Percentiles rank a stretch among this genome's conserved stretches.
Conservation (phyloP, 2,113 vertebrate genomes). For the Arizona elegans region DNA sequence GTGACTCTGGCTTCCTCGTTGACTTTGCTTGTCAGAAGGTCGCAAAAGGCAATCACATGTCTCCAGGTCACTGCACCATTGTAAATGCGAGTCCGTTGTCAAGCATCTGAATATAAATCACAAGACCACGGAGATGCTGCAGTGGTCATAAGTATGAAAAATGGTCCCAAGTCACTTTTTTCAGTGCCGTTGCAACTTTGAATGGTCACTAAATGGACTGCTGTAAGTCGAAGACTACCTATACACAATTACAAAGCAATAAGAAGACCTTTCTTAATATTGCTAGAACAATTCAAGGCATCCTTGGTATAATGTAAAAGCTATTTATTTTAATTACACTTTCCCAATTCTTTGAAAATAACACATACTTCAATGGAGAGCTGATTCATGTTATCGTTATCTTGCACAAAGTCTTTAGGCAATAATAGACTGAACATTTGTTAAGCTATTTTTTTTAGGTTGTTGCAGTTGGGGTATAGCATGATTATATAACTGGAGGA, state of each 20-base stretch:
- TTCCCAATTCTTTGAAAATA: background rate
- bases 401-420: background rate
- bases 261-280: background rate
- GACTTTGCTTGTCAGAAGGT: too few relatives aligned
- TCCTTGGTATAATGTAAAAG: background rate
- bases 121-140: too few relatives aligned
- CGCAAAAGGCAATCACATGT: too few relatives aligned
- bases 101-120: too few relatives aligned
- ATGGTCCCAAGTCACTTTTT: too few relatives aligned
- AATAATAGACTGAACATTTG: background rate
- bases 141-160: too few relatives aligned
- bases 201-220: too few relatives aligned
- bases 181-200: too few relatives aligned
- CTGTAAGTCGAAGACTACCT: too few relatives aligned
- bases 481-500: background rate
- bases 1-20: too few relatives aligned
- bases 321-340: background rate
- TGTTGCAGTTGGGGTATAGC: background rate
- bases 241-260: background rate
- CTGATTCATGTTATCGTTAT: background rate
- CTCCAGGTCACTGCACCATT: too few relatives aligned
- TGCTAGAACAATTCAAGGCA: background rate
- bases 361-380: background rate
- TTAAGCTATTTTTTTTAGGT: background rate
- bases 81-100: too few relatives aligned